These are phyloP conservation scores for Pipistrellus kuhlii DNA, from an alignment of 2,797 vertebrate genomes.

Conservation along the genomic window DNA sequence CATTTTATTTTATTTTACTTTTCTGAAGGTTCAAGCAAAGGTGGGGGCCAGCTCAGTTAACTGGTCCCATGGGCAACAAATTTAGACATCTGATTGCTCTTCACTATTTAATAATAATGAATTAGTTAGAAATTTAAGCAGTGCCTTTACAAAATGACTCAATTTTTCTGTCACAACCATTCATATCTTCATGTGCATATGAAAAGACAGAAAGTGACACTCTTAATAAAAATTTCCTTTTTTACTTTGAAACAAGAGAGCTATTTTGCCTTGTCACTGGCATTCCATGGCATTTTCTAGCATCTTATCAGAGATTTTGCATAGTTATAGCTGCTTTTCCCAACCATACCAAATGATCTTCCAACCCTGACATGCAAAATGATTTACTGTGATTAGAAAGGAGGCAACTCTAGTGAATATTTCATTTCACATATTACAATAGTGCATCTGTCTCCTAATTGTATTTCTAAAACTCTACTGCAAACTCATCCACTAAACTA, in stretches of 20 bases:
- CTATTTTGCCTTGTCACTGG: neutral
- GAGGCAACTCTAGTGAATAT: slow-evolving; percentile 12
- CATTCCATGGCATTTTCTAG: neutral
- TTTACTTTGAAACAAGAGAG: slow-evolving; percentile 62
- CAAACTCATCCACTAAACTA: neutral
- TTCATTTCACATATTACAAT: slow-evolving; percentile 10
- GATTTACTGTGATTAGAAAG: slow-evolving; percentile 39
- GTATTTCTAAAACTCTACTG: slow-evolving; percentile 41
- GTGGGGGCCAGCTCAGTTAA: neutral
- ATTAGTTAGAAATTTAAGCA: slow-evolving; percentile 41
- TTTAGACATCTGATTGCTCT: neutral
- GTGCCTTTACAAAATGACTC: neutral
- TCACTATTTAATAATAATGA: slow-evolving; percentile 41
- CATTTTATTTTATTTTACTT: neutral
- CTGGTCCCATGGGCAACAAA: neutral
- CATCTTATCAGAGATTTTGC: slow-evolving; percentile 17
- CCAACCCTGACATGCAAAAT: neutral
- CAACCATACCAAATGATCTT: neutral
- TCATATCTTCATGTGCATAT: neutral
- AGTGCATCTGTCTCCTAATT: slow-evolving; percentile 22
- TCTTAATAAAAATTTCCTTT: slow-evolving; percentile 43
- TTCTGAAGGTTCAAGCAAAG: slow-evolving; percentile 44
- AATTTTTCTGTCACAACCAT: neutral
- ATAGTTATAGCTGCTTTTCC: neutral
- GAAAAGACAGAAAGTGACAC: neutral